Evolutionary conservation across 2,113 vertebrate genomes (phyloP).

Genomic region (Boulengeromyrus knoepffleri): DNA sequence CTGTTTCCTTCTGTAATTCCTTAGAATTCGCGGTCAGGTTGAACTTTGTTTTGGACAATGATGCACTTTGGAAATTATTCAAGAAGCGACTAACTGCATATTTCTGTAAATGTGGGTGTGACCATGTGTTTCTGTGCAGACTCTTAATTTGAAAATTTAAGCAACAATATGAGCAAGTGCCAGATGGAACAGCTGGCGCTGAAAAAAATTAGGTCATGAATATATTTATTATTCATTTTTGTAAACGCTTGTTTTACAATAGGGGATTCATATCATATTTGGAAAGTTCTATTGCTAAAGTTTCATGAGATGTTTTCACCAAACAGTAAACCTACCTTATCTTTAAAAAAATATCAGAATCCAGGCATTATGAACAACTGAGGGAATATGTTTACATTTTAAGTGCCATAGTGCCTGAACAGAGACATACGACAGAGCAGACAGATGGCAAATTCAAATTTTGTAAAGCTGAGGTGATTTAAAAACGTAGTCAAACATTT

Average conservation of each 20-base stretch:
- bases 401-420: background rate
- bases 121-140: background rate
- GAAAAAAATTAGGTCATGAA: background rate
- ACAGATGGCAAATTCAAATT: background rate
- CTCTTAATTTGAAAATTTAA: background rate
- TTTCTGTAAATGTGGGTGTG: background rate
- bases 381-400: background rate
- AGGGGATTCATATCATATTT: background rate
- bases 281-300: background rate
- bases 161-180: background rate
- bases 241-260: background rate
- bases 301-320: background rate
- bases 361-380: background rate
- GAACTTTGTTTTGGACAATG: background rate
- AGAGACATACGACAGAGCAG: background rate
- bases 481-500: background rate
- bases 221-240: conserved; percentile 8
- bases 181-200: background rate
- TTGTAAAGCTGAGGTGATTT: background rate
- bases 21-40: background rate
- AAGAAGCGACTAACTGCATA: background rate
- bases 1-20: background rate
- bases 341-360: background rate
- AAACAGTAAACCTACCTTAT: background rate
- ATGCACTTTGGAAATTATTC: background rate